phyloP scores from a whole-genome alignment of 2,113 vertebrate genomes.

The Centropristis striata region DNA sequence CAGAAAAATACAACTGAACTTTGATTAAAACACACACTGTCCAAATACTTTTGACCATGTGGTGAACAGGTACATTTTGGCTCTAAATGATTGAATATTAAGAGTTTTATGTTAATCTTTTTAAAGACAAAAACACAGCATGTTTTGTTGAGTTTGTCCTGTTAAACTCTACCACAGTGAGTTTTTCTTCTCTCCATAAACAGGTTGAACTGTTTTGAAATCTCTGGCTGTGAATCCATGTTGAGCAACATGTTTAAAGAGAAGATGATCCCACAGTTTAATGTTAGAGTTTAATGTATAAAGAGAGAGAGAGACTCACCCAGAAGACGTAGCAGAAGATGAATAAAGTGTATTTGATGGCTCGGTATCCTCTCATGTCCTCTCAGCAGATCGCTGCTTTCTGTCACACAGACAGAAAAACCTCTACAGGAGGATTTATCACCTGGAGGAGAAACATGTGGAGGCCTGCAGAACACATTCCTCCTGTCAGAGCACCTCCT shows the following conservation, averaged over 20 bases:
- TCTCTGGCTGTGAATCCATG: too few species aligned
- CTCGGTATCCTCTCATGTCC: slow-evolving; percentile 76
- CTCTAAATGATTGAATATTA: background rate
- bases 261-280: too few species aligned
- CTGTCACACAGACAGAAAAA: background rate
- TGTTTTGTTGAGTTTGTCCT: background rate
- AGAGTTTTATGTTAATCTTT: background rate
- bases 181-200: background rate
- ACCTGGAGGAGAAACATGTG: too few species aligned
- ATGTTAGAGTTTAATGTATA: too few species aligned
- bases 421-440: too few species aligned
- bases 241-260: too few species aligned
- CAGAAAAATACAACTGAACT: background rate
- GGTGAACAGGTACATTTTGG: background rate
- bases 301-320: slow-evolving; percentile 73
- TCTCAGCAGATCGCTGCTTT: background rate
- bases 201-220: too few species aligned
- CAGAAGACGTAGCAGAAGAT: slow-evolving; percentile 86
- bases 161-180: too few species aligned
- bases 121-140: background rate
- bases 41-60: background rate
- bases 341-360: slow-evolving; percentile 84
- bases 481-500: slow-evolving; percentile 13
- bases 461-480: slow-evolving; percentile 60
- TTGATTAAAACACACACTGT: too few species aligned